These are phyloP conservation scores for Caenorhabditis remanei DNA, from an alignment of 1,140 invertebrate genomes.

Conservation along the genomic window DNA sequence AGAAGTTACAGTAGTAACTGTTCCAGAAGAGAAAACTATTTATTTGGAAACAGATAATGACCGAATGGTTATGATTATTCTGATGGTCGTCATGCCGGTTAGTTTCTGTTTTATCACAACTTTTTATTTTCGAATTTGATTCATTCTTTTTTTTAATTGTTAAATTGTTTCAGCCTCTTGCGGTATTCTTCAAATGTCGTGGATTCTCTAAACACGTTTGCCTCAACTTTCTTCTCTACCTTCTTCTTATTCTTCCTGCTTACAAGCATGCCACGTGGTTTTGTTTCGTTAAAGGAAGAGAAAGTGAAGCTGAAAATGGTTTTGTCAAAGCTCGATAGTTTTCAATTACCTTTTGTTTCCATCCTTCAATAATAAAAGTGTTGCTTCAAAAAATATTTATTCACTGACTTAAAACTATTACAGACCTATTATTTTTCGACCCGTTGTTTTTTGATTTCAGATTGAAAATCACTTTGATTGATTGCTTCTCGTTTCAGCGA, in stretches of 20 bases:
- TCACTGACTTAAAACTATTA: too few relatives aligned
- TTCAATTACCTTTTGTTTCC: too few relatives aligned
- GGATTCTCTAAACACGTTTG: background rate
- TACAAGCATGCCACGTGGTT: conserved; percentile 42
- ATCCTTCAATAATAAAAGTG: too few relatives aligned
- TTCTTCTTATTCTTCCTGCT: background rate
- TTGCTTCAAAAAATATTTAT: too few relatives aligned
- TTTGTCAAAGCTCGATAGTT: background rate
- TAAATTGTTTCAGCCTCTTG: background rate
- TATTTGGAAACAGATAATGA: conserved; percentile 28
- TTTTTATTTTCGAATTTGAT: background rate
- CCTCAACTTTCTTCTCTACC: background rate
- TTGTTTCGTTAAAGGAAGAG: conserved; percentile 37
- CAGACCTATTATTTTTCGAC: background rate
- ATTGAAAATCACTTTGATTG: background rate
- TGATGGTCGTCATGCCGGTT: conserved; percentile 2
- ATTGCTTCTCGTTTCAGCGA: background rate
- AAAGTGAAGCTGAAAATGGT: conserved; percentile 19
- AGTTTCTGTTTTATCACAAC: background rate
- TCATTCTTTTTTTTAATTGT: too few relatives aligned
- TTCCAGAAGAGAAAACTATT: background rate
- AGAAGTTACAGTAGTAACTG: background rate
- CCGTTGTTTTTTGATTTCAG: background rate
- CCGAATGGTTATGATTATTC: conserved; percentile 1
- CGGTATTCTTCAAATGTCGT: conserved; percentile 28